These are phyloP conservation scores for Otolemur crassicaudatus DNA, from an alignment of 2,797 vertebrate species.

Conservation along the genomic window DNA sequence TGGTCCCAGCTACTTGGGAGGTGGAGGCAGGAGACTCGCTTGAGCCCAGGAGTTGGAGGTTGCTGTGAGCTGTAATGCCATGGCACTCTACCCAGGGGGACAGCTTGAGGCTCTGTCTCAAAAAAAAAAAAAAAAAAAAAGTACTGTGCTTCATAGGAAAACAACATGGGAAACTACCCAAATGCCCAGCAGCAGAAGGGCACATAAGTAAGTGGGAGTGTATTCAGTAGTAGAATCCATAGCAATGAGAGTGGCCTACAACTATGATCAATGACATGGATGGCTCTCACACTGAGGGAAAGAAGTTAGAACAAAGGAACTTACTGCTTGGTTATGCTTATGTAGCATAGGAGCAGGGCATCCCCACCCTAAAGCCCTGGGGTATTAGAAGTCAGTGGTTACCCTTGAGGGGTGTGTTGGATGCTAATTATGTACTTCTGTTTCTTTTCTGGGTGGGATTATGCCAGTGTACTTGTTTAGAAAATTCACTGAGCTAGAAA, in stretches of 20 bases:
- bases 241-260: background rate
- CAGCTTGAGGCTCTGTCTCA: no score
- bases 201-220: rapidly evolving
- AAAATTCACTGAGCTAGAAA: rapidly evolving
- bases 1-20: no score
- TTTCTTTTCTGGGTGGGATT: no score
- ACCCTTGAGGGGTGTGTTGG: no score
- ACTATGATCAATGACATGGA: rapidly evolving
- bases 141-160: background rate
- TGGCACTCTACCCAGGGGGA: no score
- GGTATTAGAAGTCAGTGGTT: background rate
- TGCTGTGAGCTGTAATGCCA: no score
- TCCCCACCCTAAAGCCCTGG: background rate
- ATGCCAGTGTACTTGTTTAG: background rate
- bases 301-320: background rate
- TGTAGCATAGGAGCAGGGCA: no score
- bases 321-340: background rate
- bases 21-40: no score
- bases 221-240: no score
- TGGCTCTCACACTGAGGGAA: rapidly evolving
- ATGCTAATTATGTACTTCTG: rapidly evolving
- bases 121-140: no score
- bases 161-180: background rate
- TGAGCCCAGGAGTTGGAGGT: no score
- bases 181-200: background rate